phyloP scores from a whole-genome alignment of 92 coral and sea anemone species.

The Epizoanthus fatuus region DNA sequence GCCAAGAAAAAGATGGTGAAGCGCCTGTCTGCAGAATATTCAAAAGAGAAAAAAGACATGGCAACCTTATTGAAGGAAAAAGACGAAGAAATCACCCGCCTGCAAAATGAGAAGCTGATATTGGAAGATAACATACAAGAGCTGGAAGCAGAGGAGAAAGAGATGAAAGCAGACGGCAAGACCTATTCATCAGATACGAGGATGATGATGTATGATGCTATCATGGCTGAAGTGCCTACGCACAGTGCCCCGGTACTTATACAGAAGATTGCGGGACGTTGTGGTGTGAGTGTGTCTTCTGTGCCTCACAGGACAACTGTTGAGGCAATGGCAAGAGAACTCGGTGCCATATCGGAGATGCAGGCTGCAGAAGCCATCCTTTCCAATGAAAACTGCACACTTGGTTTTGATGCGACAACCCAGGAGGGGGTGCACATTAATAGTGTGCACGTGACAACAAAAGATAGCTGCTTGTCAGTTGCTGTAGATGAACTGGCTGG shows the following conservation, averaged over 20 bases:
- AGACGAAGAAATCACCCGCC: neutral
- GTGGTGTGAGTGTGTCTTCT: neutral
- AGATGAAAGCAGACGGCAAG: neutral
- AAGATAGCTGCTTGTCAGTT: slow-evolving; percentile 11
- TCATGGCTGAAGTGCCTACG: slow-evolving; percentile 5
- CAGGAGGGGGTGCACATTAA: neutral
- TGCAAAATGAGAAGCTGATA: slow-evolving; percentile 9
- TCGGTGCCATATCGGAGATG: neutral
- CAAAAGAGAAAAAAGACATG: neutral
- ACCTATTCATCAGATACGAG: neutral
- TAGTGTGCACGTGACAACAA: slow-evolving; percentile 18
- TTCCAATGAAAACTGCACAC: neutral
- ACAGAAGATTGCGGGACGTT: neutral
- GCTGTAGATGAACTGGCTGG: slow-evolving; percentile 31
- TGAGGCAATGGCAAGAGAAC: neutral
- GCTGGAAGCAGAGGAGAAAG: neutral
- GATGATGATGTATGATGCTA: slow-evolving; percentile 25
- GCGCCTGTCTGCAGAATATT: neutral
- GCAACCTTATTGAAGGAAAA: neutral
- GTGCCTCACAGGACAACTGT: slow-evolving; percentile 7
- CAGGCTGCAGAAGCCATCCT: slow-evolving; percentile 6
- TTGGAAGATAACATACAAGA: neutral
- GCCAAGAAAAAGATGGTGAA: neutral
- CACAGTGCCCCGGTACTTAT: neutral
- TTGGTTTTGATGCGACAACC: neutral